Percentiles rank a stretch among this genome's conserved stretches.
These are phyloP conservation scores for Sciurus niger DNA, from an alignment of 2,113 vertebrate species.

Conservation along the genomic window DNA sequence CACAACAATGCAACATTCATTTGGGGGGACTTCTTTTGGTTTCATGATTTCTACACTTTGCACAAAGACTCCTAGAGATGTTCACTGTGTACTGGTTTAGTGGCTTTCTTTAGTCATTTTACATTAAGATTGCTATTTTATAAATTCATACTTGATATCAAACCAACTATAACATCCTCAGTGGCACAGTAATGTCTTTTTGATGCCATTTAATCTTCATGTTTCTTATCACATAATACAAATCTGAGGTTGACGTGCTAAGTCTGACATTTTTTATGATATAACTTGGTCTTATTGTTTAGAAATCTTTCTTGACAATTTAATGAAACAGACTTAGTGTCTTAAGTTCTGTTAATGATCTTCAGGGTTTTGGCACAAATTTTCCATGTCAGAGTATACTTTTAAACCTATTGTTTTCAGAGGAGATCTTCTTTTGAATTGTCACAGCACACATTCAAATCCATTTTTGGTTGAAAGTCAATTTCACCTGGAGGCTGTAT, in stretches of 20 bases:
- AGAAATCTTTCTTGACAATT: slow-evolving; percentile 68
- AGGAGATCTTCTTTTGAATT: slow-evolving; percentile 18
- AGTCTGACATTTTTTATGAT: slow-evolving; percentile 57
- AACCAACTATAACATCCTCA: background rate
- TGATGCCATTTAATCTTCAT: slow-evolving; percentile 41
- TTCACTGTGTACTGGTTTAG: background rate
- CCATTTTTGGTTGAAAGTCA: slow-evolving; percentile 26
- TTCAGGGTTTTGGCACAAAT: slow-evolving; percentile 14
- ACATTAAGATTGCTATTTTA: slow-evolving; percentile 5
- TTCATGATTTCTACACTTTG: background rate
- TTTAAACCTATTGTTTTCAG: slow-evolving; percentile 53
- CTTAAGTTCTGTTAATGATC: slow-evolving; percentile 35
- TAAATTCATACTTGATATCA: background rate
- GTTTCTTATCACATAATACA: slow-evolving; percentile 22
- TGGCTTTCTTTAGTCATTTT: background rate
- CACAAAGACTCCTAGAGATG: background rate
- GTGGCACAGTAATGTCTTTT: background rate
- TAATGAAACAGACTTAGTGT: slow-evolving; percentile 62
- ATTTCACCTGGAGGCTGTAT: background rate
- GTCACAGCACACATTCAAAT: slow-evolving; percentile 57
- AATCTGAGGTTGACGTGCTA: background rate
- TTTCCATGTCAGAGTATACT: slow-evolving; percentile 47
- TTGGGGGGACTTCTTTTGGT: background rate
- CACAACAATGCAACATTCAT: background rate
- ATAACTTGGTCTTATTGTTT: slow-evolving; percentile 51